Base-by-base conservation (phyloP, 2,797 vertebrate species). In the Toxotes lorentzi region DNA sequence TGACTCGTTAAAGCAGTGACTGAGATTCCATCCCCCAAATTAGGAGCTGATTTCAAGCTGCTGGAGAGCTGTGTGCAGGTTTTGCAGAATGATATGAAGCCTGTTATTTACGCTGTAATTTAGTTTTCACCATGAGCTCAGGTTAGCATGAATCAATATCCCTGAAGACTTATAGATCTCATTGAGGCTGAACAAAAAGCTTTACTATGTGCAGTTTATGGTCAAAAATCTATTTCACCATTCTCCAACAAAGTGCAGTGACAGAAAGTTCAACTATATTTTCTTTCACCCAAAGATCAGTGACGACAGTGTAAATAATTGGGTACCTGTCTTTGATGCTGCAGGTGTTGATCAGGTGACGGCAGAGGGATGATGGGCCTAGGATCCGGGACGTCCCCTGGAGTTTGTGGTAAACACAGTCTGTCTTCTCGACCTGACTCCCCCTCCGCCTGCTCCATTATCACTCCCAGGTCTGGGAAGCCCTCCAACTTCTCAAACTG, bases 251-350 rank as follows among this genome's bases (percentile, higher is more conserved):
- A 38, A 56, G 47, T 11, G 47, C 8, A 38, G 34, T 4, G 10
- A 58, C 32, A 12, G 7, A 10, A 21, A n/a, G 17, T 27, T 43
- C 40, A 43, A 3, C 10, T 62, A 0, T 7, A 21, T 45, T 45
- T 17, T 30, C 30, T 14, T n/a, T 19, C 24, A 14, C 45, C 11
- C 1, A n/a, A 53, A 24, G 38, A 1, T 2, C n/a, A 23, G 38
- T 4, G n/a, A 24, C 40, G 43, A 16, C 0, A 34, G 7, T 23
- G 40, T 43, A 23, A 30, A 8, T 23, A 5, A 16, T 5, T 6
- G 7, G 3, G 35, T 92, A 99, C 98, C 97, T 98, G 97, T 92
- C 96, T 96, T 66, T 96, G 97, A 71, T 96, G 94, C 91, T 96
- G 97, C 50, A 94, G 90, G 86, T 90, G 89, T 19, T 95, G 79